Evolutionary conservation across 1,140 invertebrate species (phyloP).

Genomic region (Wasmannia auropunctata): DNA sequence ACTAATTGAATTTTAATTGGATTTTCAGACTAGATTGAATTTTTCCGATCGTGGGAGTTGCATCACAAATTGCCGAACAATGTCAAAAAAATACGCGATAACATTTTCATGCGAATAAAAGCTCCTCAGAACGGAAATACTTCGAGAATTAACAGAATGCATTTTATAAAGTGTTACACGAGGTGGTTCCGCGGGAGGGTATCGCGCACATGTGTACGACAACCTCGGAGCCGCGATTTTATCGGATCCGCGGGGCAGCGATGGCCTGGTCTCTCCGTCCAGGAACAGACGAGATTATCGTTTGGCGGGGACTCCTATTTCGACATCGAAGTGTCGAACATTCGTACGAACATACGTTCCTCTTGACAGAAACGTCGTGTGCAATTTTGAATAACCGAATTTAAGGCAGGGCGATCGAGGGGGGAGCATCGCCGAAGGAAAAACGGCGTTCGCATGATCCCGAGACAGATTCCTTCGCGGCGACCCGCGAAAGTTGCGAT

Average conservation of each 20-base stretch:
- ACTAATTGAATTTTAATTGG: background rate
- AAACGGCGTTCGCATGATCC: background rate
- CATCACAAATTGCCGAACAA: background rate
- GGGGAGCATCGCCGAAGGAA: background rate
- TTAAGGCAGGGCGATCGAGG: background rate
- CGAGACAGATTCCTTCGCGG: background rate
- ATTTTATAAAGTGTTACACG: background rate
- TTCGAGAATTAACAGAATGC: background rate
- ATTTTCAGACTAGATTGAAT: background rate
- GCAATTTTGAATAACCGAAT: background rate
- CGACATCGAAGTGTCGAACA: background rate
- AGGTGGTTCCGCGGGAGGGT: too few species aligned
- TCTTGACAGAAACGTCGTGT: background rate
- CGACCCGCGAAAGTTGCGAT: background rate
- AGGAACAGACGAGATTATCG: background rate
- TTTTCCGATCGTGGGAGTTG: background rate
- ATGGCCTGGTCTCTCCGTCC: conserved; percentile 6
- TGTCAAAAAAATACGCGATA: background rate
- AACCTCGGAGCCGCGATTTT: background rate
- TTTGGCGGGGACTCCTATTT: background rate
- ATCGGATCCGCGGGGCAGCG: background rate
- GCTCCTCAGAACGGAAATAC: background rate
- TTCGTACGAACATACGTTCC: too few species aligned
- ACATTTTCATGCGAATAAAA: background rate
- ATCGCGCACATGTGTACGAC: too few species aligned